Conservation (phyloP, 1,140 invertebrate species). For the Trypoxylus dichotomus region DNA sequence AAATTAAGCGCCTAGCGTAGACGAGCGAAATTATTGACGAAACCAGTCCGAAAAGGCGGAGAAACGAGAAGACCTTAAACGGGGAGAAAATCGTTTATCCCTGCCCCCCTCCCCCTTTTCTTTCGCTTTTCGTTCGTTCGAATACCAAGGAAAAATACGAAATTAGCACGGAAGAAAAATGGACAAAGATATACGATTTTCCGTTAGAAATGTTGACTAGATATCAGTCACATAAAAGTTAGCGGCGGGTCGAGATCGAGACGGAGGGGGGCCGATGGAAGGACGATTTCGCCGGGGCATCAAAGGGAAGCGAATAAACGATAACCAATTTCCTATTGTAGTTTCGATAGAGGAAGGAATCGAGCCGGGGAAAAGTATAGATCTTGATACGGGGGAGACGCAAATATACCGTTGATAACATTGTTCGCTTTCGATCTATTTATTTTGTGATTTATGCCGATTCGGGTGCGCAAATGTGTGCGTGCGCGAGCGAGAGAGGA, state of each 20-base stretch:
- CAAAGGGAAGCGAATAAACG: slow-evolving; percentile 26
- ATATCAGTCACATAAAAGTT: slow-evolving; percentile 28
- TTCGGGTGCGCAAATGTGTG: background rate
- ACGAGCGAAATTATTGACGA: background rate
- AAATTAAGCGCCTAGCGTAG: background rate
- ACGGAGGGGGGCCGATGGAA: background rate
- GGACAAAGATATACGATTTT: slow-evolving; percentile 19
- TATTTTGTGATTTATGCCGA: slow-evolving; percentile 26
- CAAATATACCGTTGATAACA: slow-evolving; percentile 29
- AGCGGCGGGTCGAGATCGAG: background rate
- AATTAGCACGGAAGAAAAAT: slow-evolving; percentile 29
- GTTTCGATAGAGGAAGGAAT: slow-evolving; percentile 24
- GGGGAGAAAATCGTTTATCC: background rate
- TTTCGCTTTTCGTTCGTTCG: background rate
- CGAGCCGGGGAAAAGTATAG: slow-evolving; percentile 17
- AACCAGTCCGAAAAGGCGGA: background rate
- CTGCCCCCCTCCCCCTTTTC: background rate
- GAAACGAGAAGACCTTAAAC: background rate
- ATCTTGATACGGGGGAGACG: slow-evolving; percentile 23
- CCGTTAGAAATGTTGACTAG: slow-evolving; percentile 27
- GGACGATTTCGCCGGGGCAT: background rate
- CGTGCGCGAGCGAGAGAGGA: background rate
- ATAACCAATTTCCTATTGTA: slow-evolving; percentile 31
- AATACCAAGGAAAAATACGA: slow-evolving; percentile 11
- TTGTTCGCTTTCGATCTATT: slow-evolving; percentile 27